These are phyloP conservation scores for Kryptopterus vitreolus DNA, from an alignment of 2,797 vertebrate genomes.

Conservation along the genomic window DNA sequence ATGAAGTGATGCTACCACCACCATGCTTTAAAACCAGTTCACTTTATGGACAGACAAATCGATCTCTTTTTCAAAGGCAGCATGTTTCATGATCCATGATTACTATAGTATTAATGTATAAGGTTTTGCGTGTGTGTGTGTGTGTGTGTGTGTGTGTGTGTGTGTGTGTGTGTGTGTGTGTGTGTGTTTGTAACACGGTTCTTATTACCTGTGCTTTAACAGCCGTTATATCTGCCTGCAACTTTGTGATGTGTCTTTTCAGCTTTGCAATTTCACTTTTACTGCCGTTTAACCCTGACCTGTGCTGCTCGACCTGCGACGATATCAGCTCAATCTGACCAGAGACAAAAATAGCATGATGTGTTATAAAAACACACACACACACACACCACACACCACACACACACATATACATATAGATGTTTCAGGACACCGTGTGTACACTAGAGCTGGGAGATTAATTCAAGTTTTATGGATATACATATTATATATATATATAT, in stretches of 20 bases:
- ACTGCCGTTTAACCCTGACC: slow-evolving; percentile 54
- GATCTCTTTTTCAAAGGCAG: too few relatives aligned
- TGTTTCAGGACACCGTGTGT: too few relatives aligned
- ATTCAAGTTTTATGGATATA: too few relatives aligned
- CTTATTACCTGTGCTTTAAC: slow-evolving; percentile 65
- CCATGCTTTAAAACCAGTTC: neutral
- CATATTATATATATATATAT: too few relatives aligned
- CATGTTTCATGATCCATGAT: too few relatives aligned
- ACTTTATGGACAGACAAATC: neutral
- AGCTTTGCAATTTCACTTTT: slow-evolving; percentile 67
- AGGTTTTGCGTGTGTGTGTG: too few relatives aligned
- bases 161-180: neutral
- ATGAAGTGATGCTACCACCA: neutral
- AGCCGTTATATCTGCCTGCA: slow-evolving; percentile 62
- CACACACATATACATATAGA: too few relatives aligned
- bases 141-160: too few relatives aligned
- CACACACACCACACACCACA: too few relatives aligned
- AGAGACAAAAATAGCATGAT: slow-evolving; percentile 7
- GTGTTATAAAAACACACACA: slow-evolving; percentile 5
- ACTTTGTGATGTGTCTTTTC: slow-evolving; percentile 60
- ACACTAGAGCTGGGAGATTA: too few relatives aligned
- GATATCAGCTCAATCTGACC: slow-evolving; percentile 65
- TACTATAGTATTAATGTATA: too few relatives aligned
- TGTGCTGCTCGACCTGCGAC: slow-evolving; percentile 58
- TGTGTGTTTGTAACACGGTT: neutral